These are phyloP conservation scores for Brachypteracias leptosomus DNA, from an alignment of 2,113 vertebrate species.

Conservation along the genomic window DNA sequence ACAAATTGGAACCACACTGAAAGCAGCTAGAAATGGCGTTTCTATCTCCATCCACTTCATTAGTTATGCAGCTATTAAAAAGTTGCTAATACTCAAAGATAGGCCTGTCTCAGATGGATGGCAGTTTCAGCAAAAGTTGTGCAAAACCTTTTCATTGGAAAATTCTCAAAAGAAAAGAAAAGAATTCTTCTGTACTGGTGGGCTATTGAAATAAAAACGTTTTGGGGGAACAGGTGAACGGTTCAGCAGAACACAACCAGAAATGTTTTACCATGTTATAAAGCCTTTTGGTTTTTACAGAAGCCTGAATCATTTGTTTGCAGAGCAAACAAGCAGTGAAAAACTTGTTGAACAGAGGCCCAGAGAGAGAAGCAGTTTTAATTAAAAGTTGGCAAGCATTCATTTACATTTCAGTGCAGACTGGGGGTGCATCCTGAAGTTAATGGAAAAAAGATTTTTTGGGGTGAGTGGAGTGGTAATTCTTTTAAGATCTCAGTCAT, in stretches of 20 bases:
- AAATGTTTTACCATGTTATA: background rate
- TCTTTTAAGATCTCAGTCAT: background rate
- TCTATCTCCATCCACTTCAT: background rate
- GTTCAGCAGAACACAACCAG: background rate
- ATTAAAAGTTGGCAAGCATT: background rate
- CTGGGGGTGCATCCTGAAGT: background rate
- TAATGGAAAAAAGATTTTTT: background rate
- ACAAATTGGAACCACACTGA: background rate
- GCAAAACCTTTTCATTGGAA: background rate
- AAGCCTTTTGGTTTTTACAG: background rate
- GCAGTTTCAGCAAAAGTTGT: background rate
- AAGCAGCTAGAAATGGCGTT: background rate
- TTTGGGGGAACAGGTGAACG: background rate
- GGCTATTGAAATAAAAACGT: background rate
- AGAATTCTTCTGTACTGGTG: accelerated
- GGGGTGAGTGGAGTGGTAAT: background rate
- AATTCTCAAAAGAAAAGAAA: background rate
- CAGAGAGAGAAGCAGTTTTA: background rate
- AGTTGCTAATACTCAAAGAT: background rate
- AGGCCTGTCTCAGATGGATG: background rate
- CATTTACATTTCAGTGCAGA: background rate
- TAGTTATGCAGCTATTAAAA: background rate
- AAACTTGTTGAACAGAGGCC: background rate
- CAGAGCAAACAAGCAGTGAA: background rate
- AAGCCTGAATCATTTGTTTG: background rate